phyloP scores from a whole-genome alignment of 1,140 invertebrate species.

The Drosophila kurseongensis region DNA sequence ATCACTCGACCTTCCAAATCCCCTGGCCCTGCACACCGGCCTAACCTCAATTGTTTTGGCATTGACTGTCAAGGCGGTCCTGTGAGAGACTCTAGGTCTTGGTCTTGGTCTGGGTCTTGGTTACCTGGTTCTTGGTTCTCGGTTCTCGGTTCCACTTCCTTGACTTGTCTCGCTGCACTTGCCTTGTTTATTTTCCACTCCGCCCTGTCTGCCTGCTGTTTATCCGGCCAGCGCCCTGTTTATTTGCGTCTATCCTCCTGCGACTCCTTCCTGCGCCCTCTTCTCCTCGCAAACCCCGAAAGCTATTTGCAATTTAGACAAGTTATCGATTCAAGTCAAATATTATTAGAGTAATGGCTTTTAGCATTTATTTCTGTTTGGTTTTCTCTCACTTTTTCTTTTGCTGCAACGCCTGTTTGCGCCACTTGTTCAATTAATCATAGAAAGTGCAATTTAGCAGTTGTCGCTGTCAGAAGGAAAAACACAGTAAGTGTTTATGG shows the following conservation, averaged over 20 bases:
- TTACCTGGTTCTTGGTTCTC: conserved; percentile 20
- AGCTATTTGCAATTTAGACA: conserved; percentile 65
- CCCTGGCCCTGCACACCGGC: neutral
- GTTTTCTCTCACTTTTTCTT: conserved; percentile 3
- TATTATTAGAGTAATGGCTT: conserved; percentile 75
- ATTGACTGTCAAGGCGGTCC: conserved; percentile 72
- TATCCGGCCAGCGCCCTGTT: conserved; percentile 44
- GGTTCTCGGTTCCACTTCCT: conserved; percentile 43
- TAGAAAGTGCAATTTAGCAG: conserved; percentile 29
- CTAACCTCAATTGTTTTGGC: conserved; percentile 73
- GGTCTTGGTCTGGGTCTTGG: conserved; percentile 54
- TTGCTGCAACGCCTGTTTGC: conserved; percentile 1
- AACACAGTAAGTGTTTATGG: neutral
- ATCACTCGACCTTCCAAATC: conserved; percentile 3
- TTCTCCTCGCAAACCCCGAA: conserved; percentile 5
- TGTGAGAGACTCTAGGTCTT: conserved; percentile 43
- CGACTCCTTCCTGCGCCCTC: neutral
- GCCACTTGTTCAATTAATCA: conserved; percentile 37
- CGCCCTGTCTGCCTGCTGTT: conserved; percentile 58
- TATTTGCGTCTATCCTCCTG: conserved; percentile 13
- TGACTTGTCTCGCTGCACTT: conserved; percentile 48
- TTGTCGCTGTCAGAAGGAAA: conserved; percentile 15
- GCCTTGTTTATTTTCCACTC: conserved; percentile 64
- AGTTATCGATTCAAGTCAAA: conserved; percentile 73
- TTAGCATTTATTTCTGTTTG: conserved; percentile 19